A percentile compares a stretch with the other conserved stretches of the same genome.
Evolutionary conservation across 2,888 invertebrate genomes (phyloP).

Genomic region (Drepana falcataria): DNA sequence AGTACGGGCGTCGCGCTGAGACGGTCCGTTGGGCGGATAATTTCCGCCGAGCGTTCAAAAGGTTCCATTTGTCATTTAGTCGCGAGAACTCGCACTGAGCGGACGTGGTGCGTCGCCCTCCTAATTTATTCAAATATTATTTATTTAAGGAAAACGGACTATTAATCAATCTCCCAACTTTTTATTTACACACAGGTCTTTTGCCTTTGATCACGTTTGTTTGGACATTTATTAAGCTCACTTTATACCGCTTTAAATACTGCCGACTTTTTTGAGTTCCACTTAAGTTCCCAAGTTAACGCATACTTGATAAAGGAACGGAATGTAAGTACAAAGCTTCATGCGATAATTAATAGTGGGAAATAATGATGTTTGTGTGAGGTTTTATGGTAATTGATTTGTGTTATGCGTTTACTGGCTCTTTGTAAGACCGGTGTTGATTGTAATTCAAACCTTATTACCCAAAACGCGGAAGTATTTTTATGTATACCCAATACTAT

Average conservation of each 20-base stretch:
- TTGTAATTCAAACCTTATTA: neutral
- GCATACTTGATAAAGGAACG: neutral
- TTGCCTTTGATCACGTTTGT: slow-evolving; percentile 62
- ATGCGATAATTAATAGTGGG: neutral
- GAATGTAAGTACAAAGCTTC: neutral
- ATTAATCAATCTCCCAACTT: slow-evolving; percentile 75
- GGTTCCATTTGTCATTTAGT: slow-evolving; percentile 75
- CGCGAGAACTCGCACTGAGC: slow-evolving; percentile 64
- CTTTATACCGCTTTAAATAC: slow-evolving; percentile 38
- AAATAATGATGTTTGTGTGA: neutral
- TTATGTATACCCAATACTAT: neutral
- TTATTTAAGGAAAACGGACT: slow-evolving; percentile 76
- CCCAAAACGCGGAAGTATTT: neutral
- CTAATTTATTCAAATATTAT: slow-evolving; percentile 78
- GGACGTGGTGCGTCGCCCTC: slow-evolving; percentile 64
- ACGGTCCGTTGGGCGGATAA: slow-evolving; percentile 75
- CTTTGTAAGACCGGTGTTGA: neutral
- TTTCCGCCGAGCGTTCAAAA: slow-evolving; percentile 76
- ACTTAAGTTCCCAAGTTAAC: slow-evolving; percentile 13
- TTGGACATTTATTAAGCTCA: slow-evolving; percentile 55
- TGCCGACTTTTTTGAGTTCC: slow-evolving; percentile 18
- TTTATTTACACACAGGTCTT: slow-evolving; percentile 68
- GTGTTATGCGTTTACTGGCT: neutral
- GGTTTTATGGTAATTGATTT: slow-evolving; percentile 3
- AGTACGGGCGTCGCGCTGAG: slow-evolving; percentile 66